Percentiles rank a stretch among this genome's conserved stretches.
Conservation (phyloP, 2,888 invertebrate genomes). For the Dryobota labecula region DNA sequence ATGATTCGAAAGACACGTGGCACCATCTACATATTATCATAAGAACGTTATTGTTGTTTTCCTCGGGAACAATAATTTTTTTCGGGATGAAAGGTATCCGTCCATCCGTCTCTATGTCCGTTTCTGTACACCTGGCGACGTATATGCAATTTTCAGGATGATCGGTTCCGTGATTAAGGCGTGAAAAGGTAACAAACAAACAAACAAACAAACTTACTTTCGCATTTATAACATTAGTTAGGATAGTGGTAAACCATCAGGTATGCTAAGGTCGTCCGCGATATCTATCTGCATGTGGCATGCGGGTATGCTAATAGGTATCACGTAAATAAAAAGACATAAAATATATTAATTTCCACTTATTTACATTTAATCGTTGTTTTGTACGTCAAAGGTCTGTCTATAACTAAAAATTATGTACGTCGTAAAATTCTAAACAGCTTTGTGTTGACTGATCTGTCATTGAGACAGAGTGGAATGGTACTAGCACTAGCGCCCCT, state of each 20-base stretch:
- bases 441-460: neutral
- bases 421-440: neutral
- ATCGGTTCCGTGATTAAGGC: too few relatives aligned
- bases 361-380: conserved; percentile 39
- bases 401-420: neutral
- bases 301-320: conserved; percentile 45
- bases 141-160: too few relatives aligned
- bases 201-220: too few relatives aligned
- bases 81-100: too few relatives aligned
- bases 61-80: too few relatives aligned
- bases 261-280: conserved; percentile 29
- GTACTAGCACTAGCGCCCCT: neutral
- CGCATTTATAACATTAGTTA: too few relatives aligned
- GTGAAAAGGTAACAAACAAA: too few relatives aligned
- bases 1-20: too few relatives aligned
- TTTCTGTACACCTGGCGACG: too few relatives aligned
- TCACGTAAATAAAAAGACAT: conserved; percentile 22
- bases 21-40: too few relatives aligned
- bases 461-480: neutral
- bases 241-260: conserved; percentile 4
- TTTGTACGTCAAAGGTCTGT: conserved; percentile 27
- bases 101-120: too few relatives aligned
- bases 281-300: conserved; percentile 17
- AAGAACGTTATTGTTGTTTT: too few relatives aligned
- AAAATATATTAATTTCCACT: conserved; percentile 36